phyloP scores from a whole-genome alignment of 2,888 invertebrate genomes.

The Herminia tarsipennalis region DNA sequence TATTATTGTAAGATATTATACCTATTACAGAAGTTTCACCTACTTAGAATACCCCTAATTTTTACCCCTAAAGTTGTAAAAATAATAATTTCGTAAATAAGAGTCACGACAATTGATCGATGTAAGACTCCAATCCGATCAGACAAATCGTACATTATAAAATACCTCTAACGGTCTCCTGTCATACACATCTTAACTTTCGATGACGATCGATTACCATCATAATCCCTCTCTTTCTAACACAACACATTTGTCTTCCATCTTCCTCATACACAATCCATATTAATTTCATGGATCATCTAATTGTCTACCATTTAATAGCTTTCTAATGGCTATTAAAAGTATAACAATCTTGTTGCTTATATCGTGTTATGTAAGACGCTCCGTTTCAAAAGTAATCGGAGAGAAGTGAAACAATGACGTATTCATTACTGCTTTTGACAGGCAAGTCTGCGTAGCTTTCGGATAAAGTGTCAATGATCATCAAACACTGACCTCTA shows the following conservation, averaged over 20 bases:
- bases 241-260: constrained; percentile 21
- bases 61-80: no score
- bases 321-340: constrained; percentile 48
- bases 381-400: not conserved
- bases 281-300: constrained; percentile 44
- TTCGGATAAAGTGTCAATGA: no score
- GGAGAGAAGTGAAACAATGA: not conserved
- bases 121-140: no score
- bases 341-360: constrained; percentile 20
- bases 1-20: no score
- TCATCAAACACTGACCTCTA: no score
- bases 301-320: constrained; percentile 53
- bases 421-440: no score
- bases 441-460: no score
- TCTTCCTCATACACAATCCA: constrained; percentile 34
- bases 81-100: no score
- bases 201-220: constrained; percentile 66
- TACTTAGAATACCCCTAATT: no score
- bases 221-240: constrained; percentile 47
- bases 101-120: no score
- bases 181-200: constrained; percentile 69
- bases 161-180: constrained; percentile 53
- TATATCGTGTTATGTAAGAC: not conserved
- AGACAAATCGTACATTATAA: constrained; percentile 51
- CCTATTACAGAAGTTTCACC: no score